Evolutionary conservation across 2,797 vertebrate genomes (phyloP), one percentile per base, ranked within the genome.

Genomic region (Rhabdophis nuchalis): DNA sequence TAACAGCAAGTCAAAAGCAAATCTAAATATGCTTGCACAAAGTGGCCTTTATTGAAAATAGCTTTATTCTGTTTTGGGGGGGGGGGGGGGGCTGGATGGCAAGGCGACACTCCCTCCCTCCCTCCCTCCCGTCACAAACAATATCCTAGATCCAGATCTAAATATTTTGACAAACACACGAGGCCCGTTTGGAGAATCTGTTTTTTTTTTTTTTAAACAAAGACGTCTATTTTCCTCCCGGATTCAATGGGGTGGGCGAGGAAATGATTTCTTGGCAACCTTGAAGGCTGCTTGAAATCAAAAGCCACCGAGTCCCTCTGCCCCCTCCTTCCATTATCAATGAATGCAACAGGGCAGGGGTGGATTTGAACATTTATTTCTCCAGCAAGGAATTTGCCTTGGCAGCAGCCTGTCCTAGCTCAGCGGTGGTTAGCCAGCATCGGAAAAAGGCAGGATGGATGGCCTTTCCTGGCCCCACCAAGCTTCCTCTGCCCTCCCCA

Each of bases 131-230:
- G 50, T 7, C n/a, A 8, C 14, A 46, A 16, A 27, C 27, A 32
- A 50, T 29, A 46, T 85, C 29, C n/a, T 36, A 41, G 18, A 11
- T 32, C 12, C 23, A 23, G 14, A 58, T 64, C 91, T 89, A 89
- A 92, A 92, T 89, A 85, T 92, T 92, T 61, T 85, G 87, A 89
- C 72, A 89, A 52, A 29, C 12, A 85, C 85, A 50, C 10, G 23
- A 8, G 61, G 25, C 25, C 58, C 50, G 5, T 64, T 29, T 46
- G 20, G 46, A 61, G 57, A 53, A 9, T 13, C 14, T 87, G 1
- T 29, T 58, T 29, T 61, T 61, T 57, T 57, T 56, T 46, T 46
- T 46, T n/a, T n/a, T n/a, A 57, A 60, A 36, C 9, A 14, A 52
- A 53, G 91, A 54, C 14, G 2, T 32, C 9, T 23, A 58, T 58